Conservation (phyloP, 2,113 vertebrate genomes). For the Phasianus colchicus region DNA sequence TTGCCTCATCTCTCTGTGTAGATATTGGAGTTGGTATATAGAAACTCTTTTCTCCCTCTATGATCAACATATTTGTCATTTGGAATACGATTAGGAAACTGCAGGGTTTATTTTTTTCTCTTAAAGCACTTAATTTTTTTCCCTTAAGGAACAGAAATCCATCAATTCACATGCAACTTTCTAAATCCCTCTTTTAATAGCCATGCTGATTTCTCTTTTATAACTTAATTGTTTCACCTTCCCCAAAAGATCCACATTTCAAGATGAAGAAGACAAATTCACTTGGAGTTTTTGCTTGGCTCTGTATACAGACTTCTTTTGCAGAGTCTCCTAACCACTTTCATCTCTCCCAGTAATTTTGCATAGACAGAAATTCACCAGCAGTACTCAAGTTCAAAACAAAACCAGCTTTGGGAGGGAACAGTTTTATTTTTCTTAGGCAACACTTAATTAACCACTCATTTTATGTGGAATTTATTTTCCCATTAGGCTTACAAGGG, state of each 20-base stretch:
- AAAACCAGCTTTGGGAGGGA: constrained; percentile 23
- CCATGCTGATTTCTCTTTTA: neutral
- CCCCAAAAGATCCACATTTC: neutral
- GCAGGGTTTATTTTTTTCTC: neutral
- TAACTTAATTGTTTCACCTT: neutral
- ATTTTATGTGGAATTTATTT: neutral
- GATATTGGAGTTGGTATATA: neutral
- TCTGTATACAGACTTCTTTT: neutral
- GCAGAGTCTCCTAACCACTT: neutral
- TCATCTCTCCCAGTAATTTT: neutral
- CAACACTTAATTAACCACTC: constrained; percentile 55
- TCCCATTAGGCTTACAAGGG: constrained; percentile 5
- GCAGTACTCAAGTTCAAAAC: neutral
- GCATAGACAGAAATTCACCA: neutral
- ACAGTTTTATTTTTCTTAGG: constrained; percentile 14
- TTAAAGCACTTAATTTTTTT: neutral
- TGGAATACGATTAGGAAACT: neutral
- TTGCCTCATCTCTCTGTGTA: neutral
- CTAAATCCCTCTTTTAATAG: neutral
- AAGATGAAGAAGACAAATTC: neutral
- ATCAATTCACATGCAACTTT: neutral
- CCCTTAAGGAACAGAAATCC: neutral
- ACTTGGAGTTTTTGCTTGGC: neutral
- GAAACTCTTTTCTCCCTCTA: neutral
- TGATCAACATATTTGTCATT: neutral